Conservation (phyloP, 2,797 vertebrate species). For the Eulemur albifrons region DNA sequence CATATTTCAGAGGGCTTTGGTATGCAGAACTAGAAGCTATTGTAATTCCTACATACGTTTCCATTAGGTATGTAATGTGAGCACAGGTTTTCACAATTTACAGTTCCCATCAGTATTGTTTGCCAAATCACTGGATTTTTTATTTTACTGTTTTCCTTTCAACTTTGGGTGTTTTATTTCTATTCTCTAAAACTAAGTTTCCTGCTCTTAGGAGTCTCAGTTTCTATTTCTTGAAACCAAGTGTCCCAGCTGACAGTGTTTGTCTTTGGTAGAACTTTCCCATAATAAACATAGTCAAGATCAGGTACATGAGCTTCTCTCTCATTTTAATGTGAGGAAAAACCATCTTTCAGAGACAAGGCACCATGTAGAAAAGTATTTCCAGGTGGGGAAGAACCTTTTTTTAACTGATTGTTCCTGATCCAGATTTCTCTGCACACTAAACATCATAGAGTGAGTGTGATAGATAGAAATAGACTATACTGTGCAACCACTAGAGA, state of each 20-base stretch:
- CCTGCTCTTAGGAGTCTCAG: neutral
- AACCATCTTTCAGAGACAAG: slow-evolving; percentile 31
- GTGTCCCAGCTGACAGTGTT: neutral
- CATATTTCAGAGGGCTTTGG: slow-evolving; percentile 9
- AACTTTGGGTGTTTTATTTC: neutral
- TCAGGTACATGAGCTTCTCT: neutral
- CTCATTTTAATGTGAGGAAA: slow-evolving; percentile 27
- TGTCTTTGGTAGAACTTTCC: slow-evolving; percentile 13
- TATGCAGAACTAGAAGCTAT: neutral
- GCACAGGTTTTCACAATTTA: neutral
- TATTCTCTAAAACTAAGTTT: neutral
- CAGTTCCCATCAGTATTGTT: neutral
- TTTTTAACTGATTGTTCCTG: neutral
- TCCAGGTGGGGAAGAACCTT: neutral
- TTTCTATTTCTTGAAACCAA: neutral
- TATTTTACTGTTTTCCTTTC: slow-evolving; percentile 5
- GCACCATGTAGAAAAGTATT: slow-evolving; percentile 23
- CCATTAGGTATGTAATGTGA: neutral
- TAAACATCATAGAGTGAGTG: neutral
- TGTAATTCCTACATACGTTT: neutral
- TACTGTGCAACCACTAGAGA: neutral
- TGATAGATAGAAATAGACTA: neutral
- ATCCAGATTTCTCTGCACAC: neutral
- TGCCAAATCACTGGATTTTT: slow-evolving; percentile 20
- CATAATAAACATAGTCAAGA: neutral